Evolutionary conservation across 2,888 invertebrate genomes (phyloP).

Genomic region (Ellobium chinense): DNA sequence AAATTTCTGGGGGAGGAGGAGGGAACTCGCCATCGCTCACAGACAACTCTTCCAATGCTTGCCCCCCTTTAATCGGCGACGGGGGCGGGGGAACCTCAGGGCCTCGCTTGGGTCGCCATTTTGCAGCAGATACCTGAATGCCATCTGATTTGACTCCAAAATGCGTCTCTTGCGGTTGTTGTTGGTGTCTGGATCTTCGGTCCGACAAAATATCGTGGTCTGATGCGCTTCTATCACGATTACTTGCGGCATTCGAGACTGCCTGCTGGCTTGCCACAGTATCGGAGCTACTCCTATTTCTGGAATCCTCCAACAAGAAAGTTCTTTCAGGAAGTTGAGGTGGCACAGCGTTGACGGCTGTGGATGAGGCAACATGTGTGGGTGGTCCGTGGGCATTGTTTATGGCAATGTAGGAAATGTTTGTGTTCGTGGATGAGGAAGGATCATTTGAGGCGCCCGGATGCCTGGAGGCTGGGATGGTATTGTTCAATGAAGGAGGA

Average conservation of each 20-base stretch:
- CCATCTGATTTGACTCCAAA: neutral
- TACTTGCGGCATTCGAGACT: neutral
- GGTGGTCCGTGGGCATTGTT: neutral
- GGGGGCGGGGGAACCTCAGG: constrained; percentile 6
- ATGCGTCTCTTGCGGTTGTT: constrained; percentile 10
- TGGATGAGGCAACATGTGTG: neutral
- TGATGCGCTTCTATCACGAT: constrained; percentile 45
- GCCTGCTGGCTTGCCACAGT: neutral
- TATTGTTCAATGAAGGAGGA: neutral
- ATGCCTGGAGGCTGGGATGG: neutral
- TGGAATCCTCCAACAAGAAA: neutral
- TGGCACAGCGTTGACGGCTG: neutral
- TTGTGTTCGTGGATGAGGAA: neutral
- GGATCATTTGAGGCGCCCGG: neutral
- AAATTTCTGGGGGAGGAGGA: constrained; percentile 55
- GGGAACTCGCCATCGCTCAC: constrained; percentile 46
- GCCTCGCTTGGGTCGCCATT: neutral
- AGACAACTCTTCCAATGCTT: constrained; percentile 11
- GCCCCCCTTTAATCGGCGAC: constrained; percentile 22
- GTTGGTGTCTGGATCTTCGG: neutral
- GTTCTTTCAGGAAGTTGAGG: constrained; percentile 35
- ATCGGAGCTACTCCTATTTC: constrained; percentile 41
- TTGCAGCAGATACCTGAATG: neutral
- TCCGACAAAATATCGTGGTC: constrained; percentile 41
- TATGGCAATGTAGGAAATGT: neutral